Base-by-base conservation (phyloP, 2,797 vertebrate species). In the Coregonus ussuriensis region DNA sequence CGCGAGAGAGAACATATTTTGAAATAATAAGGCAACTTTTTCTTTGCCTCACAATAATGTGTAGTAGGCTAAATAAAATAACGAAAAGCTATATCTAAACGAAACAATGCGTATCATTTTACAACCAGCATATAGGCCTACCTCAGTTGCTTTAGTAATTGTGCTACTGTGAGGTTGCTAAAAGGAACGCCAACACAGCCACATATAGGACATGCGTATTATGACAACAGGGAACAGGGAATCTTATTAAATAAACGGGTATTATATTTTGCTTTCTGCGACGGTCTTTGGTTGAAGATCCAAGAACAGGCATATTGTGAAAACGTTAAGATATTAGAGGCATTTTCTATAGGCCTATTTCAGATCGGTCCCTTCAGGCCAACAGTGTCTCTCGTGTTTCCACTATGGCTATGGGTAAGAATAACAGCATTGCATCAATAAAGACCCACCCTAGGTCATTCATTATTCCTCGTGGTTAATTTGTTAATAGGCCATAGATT, bases 91-190 rank as follows among this genome's bases (percentile, higher is more conserved):
- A 47, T 47, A 47, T 47, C 7, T 35, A 16, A 78, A 83, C 65
- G 82, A 84, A 83, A 47, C 41, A 47, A 86, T 79, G 82, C 72
- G 15, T 80, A 75, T 77, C 74, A 77, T 81, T 86, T 88, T 83
- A 89, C 81, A 85, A 82, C 83, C 82, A 78, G 4, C 41, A 47
- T 11, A 47, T 47, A 63, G 25, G 21, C 1, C 9, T 84, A 81
- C 82, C 87, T 88, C 82, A 77, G 74, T 84, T 79, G 74, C 83
- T 87, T 88, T 83, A 84, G 83, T 74, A 74, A 83, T 85, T 79
- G 63, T 78, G 78, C 79, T 74, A 62, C 74, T 59, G 75, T 3
- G 83, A 67, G 83, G 77, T 78, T 75, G 82, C 75, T 81, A 51
- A 77, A 82, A 86, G 47, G 75, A 85, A 81, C 74, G 81, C 73